phyloP scores from a whole-genome alignment of 2,888 invertebrate genomes.

The Lasius platythorax region DNA sequence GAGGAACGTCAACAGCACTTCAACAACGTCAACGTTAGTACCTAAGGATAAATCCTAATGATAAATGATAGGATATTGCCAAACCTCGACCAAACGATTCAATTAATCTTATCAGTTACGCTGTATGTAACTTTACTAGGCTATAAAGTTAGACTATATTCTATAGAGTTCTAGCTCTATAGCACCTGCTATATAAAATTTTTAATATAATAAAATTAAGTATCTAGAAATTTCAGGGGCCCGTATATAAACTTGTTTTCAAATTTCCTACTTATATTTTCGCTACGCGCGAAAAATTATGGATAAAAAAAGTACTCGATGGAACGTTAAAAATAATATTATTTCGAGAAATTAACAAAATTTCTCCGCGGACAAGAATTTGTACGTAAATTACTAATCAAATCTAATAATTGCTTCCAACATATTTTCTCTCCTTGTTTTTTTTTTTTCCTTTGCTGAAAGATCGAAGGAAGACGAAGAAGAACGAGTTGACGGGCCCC shows the following conservation, averaged over 20 bases:
- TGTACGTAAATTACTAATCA: constrained; percentile 14
- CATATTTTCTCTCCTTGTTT: constrained; percentile 15
- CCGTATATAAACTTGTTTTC: constrained; percentile 24
- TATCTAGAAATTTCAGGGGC: constrained; percentile 14
- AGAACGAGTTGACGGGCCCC: constrained; percentile 32
- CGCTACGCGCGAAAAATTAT: neutral
- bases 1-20: constrained; percentile 90
- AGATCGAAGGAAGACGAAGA: constrained; percentile 27
- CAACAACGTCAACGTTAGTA: constrained; percentile 75
- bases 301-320: neutral
- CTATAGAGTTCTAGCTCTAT: neutral
- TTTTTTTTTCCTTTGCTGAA: constrained; percentile 32
- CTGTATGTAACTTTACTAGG: neutral
- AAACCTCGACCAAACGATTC: neutral
- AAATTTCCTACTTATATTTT: constrained; percentile 1
- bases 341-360: constrained; percentile 5
- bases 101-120: neutral
- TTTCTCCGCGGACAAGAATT: neutral
- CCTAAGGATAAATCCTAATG: neutral
- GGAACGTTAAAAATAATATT: neutral
- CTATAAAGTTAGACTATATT: neutral
- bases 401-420: constrained; percentile 13
- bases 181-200: neutral
- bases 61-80: neutral
- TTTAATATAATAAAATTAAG: neutral